Base-by-base conservation (phyloP, 2,888 invertebrate species). In the Drosophila demipolita region DNA sequence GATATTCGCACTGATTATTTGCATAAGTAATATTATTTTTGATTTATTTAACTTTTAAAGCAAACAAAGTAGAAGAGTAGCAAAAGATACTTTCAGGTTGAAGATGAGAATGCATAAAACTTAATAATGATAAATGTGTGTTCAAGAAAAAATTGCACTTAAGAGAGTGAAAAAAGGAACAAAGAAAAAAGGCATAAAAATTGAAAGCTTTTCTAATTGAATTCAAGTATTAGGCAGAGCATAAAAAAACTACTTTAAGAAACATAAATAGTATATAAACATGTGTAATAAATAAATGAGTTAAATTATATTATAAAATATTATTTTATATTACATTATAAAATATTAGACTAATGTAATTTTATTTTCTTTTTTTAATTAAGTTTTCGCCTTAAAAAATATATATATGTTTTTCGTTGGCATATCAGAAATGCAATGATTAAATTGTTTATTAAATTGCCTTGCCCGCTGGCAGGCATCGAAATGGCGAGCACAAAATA, bases 41-140 rank as follows among this genome's bases (percentile, higher is more conserved):
- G 87, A 86, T 86, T 83, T 84, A 84, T 74, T 87, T 74, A 73
- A 40, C 60, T n/a, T 8, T 55, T 40, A 5, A 29, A 42, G 57
- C 42, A 9, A 15, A 68, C 61, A 40, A 32, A 57, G n/a, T 36
- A 61, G 45, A n/a, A n/a, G n/a, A n/a, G n/a, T n/a, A n/a, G n/a
- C n/a, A n/a, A n/a, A n/a, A n/a, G n/a, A n/a, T n/a, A 26, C 40
- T 3, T 9, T 45, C 33, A 48, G 33, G 49, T 48, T n/a, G 45
- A 45, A 2, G 45, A 68, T 33, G 38, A 49, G 42, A 42, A 49
- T 40, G 40, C 65, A 55, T 11, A 32, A 8, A 40, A 67, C 50
- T 67, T 74, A 83, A 83, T 82, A 53, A 59, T 64, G 65, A 79
- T 64, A 68, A 76, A 83, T 86, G 79, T 64, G 72, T 68, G 53